phyloP scores from a whole-genome alignment of 2,888 invertebrate genomes.

The Pyrrhia umbra region DNA sequence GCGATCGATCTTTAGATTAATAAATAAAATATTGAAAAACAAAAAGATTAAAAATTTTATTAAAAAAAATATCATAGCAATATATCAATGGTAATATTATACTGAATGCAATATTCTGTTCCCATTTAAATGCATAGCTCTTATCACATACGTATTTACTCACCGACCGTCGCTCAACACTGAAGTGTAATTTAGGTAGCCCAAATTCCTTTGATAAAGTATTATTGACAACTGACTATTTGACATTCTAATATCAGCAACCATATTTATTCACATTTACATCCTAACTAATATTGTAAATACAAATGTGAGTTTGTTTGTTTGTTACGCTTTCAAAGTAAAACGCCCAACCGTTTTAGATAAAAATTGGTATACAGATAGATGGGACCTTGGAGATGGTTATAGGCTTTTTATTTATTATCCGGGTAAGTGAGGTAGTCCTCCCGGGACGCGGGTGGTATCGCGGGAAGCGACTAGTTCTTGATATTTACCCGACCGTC shows the following conservation, averaged over 20 bases:
- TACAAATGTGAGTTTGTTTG: too few relatives aligned
- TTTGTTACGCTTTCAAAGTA: too few relatives aligned
- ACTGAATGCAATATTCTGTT: conserved; percentile 11
- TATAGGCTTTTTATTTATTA: too few relatives aligned
- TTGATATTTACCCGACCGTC: background rate
- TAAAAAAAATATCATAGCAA: conserved; percentile 6
- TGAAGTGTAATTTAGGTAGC: conserved; percentile 26
- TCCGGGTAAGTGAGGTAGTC: too few relatives aligned
- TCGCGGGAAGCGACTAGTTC: too few relatives aligned
- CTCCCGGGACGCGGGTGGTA: too few relatives aligned
- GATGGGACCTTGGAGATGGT: too few relatives aligned
- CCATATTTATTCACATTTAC: conserved; percentile 7
- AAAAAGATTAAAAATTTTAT: background rate
- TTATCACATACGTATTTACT: conserved; percentile 42
- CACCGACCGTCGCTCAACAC: conserved; percentile 17
- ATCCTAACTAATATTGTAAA: too few relatives aligned
- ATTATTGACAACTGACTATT: conserved; percentile 26
- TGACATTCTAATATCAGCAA: conserved; percentile 6
- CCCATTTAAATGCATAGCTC: conserved; percentile 21
- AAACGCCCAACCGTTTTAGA: too few relatives aligned
- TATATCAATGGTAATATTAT: too few relatives aligned
- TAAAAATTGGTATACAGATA: too few relatives aligned
- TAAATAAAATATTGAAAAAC: background rate
- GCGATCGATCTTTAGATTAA: background rate
- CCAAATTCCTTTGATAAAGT: conserved; percentile 40